Base-by-base conservation (phyloP, 2,113 vertebrate species). In the Myodes glareolus region DNA sequence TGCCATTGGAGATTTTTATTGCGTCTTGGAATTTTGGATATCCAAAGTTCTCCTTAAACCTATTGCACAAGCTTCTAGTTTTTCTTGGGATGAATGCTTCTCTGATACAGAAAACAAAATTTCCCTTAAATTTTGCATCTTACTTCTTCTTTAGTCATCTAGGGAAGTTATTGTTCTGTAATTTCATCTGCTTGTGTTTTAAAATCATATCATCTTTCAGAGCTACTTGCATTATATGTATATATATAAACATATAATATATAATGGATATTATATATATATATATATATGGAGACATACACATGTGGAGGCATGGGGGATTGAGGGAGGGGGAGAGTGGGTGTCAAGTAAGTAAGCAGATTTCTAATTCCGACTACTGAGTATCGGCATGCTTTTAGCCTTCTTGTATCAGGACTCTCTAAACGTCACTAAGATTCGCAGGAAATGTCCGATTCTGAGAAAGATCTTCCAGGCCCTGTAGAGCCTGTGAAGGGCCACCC, bases 71-170 rank as follows among this genome's bases (percentile, higher is more conserved):
- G 5, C 1, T 86, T 39, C 45, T 52, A 4, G 39, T 78, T 91
- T 89, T 14, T 78, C 68, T 61, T 58, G 7, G 25, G 29, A 36
- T 3, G 7, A 96, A 39, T 6, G 27, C 36, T 52, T 92, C 95
- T 87, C 47, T 77, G 93, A 93, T 36, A 76, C 2, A 94, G n/a
- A 25, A 5, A 82, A 87, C 96, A 87, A 80, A 80, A 94, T 96
- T 94, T 92, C 33, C n/a, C 63, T 12, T 58, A 27, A 29, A 36
- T 81, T 81, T 70, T 77, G 63, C 50, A 61, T 42, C 27, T 89
- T 42, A 73, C 7, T 94, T 84, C 84, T 78, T 94, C 45, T 29
- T 72, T 96, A 7, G 13, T 13, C 75, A 33, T 70, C 52, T 31
- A 94, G 65, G 68, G 61, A 95, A 81, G 50, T 89, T 88, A 76